A percentile compares a stretch with the other conserved stretches of the same genome.
Evolutionary conservation across 2,113 vertebrate species (phyloP).

Genomic region (Agapornis roseicollis): DNA sequence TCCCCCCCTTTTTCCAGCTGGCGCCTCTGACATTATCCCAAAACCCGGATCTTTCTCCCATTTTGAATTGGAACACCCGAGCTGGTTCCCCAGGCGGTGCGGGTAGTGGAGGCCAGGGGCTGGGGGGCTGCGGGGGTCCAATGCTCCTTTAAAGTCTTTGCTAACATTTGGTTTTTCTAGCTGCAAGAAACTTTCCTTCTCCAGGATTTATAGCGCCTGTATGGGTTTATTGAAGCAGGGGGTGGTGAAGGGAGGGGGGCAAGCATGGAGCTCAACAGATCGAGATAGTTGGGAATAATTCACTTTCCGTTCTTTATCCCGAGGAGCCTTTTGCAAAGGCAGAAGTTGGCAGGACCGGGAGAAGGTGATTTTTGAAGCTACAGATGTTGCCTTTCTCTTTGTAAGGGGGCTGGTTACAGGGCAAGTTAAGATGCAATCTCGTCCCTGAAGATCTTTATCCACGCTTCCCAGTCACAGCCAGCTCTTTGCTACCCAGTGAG

Average conservation of each 20-base stretch:
- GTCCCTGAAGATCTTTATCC: constrained; percentile 24
- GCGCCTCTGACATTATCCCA: constrained; percentile 40
- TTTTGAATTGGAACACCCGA: constrained; percentile 32
- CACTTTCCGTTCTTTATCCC: not conserved
- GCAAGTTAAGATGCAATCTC: constrained; percentile 26
- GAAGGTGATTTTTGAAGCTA: constrained; percentile 24
- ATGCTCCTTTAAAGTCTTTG: not conserved
- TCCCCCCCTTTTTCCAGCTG: not conserved
- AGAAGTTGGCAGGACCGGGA: constrained; percentile 18
- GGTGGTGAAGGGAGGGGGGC: not conserved
- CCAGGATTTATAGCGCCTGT: constrained; percentile 27
- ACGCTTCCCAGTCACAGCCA: constrained; percentile 2
- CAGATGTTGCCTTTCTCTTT: constrained; percentile 20
- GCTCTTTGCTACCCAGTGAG: constrained; percentile 13
- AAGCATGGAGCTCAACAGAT: constrained; percentile 29
- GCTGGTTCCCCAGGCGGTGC: not conserved
- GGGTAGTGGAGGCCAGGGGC: not conserved
- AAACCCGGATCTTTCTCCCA: constrained; percentile 48
- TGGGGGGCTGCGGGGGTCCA: not conserved
- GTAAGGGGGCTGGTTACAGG: not conserved
- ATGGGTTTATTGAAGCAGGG: not conserved
- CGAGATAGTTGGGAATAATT: constrained; percentile 12
- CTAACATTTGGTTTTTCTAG: constrained; percentile 45
- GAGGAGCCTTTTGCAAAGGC: constrained; percentile 5
- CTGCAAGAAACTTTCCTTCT: constrained; percentile 71